Conservation (phyloP, 2,113 vertebrate species). For the Sinocyclocheilus grahami region DNA sequence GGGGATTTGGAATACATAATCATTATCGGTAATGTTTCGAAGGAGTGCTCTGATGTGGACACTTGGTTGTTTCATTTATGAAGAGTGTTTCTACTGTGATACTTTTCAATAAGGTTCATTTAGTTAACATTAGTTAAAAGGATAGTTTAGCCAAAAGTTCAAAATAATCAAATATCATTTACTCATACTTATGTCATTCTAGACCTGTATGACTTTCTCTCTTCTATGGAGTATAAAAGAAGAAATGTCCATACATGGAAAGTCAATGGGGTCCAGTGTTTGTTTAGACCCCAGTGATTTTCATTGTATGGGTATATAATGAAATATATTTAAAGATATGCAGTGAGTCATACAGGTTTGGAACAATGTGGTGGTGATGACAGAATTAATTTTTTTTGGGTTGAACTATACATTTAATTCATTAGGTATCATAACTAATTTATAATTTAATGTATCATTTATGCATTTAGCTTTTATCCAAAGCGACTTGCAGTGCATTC, state of each 20-base stretch:
- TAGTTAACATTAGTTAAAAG: background rate
- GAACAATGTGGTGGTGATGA: background rate
- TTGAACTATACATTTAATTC: background rate
- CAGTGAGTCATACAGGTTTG: background rate
- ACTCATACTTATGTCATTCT: background rate
- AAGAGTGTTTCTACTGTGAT: slow-evolving; percentile 32
- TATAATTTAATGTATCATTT: no score
- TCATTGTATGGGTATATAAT: no score
- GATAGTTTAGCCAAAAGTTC: background rate
- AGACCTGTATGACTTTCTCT: no score
- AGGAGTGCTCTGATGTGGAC: slow-evolving; percentile 48
- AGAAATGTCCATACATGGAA: no score
- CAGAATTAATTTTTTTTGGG: background rate
- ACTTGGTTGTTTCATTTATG: slow-evolving; percentile 43
- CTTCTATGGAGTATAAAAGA: background rate
- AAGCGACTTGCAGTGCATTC: no score
- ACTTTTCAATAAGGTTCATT: background rate
- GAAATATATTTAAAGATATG: background rate
- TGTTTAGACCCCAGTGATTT: no score
- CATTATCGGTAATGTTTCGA: background rate
- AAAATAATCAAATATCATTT: background rate
- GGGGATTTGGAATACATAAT: background rate
- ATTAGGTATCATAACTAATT: background rate
- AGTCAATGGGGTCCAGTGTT: no score
- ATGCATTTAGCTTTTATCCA: no score